phyloP scores from a whole-genome alignment of 2,797 vertebrate species.

The Gambusia yucatana region DNA sequence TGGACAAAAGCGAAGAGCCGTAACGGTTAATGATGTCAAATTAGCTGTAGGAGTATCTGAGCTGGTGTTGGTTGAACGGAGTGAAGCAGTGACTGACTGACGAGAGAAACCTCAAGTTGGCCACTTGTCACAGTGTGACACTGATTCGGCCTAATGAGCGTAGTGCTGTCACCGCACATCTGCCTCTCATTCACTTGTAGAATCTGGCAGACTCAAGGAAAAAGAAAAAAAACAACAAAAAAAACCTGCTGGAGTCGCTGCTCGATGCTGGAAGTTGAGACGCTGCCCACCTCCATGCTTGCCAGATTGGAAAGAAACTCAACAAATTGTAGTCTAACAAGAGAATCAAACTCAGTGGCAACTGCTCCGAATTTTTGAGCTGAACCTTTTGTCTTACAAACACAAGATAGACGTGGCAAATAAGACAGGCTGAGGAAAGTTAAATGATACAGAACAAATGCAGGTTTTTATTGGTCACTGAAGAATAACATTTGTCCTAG shows the following conservation, averaged over 20 bases:
- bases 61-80: slow-evolving; percentile 60
- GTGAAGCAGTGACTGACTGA: slow-evolving; percentile 62
- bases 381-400: background rate
- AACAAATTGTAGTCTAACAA: slow-evolving; percentile 28
- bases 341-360: slow-evolving; percentile 19
- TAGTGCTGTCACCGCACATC: slow-evolving; percentile 84
- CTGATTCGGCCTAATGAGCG: slow-evolving; percentile 86
- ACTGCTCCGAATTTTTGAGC: background rate
- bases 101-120: slow-evolving; percentile 78
- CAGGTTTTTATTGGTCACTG: background rate
- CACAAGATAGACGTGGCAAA: background rate
- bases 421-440: background rate
- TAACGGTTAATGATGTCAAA: slow-evolving; percentile 52
- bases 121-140: slow-evolving; percentile 84
- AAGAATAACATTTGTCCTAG: background rate
- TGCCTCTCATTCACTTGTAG: slow-evolving; percentile 91
- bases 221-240: slow-evolving; percentile 17
- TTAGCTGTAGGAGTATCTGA: slow-evolving; percentile 53
- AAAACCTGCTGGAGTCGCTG: slow-evolving; percentile 91
- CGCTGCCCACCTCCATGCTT: slow-evolving; percentile 41
- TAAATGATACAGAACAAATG: background rate
- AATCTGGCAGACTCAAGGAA: slow-evolving; percentile 87
- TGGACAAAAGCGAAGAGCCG: slow-evolving; percentile 33
- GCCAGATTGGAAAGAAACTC: slow-evolving; percentile 41
- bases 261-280: slow-evolving; percentile 78